phyloP scores from a whole-genome alignment of 30 jellyfish, hydroid and myxozoan species.

The Clytia hemisphaerica region DNA sequence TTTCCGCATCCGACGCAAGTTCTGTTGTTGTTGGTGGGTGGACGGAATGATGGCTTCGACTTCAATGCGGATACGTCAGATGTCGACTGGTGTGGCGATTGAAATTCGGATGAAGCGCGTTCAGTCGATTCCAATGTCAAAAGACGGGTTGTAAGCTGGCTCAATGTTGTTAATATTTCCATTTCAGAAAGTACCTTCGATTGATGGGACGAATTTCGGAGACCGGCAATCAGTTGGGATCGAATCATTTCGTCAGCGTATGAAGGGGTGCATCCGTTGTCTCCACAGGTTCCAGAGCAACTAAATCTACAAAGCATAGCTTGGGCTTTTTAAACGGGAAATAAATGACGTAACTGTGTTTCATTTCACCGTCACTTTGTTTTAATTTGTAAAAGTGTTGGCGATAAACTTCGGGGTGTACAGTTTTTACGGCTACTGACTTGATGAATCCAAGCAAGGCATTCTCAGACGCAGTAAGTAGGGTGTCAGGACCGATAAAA shows the following conservation, averaged over 20 bases:
- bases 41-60: neutral
- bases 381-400: neutral
- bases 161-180: neutral
- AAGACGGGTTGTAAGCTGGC: conserved; percentile 8
- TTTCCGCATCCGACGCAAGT: neutral
- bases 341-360: neutral
- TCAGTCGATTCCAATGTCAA: neutral
- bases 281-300: neutral
- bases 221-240: conserved; percentile 13
- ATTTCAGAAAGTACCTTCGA: conserved; percentile 12
- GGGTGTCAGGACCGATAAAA: conserved; percentile 13
- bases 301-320: no score
- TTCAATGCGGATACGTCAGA: neutral
- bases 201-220: conserved; percentile 13
- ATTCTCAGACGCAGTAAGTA: neutral
- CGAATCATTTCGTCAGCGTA: conserved; percentile 17
- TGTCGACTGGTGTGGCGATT: neutral
- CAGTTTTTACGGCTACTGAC: conserved; percentile 14
- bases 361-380: conserved; percentile 29
- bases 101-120: conserved; percentile 5
- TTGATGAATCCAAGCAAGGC: conserved; percentile 3
- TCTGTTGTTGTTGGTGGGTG: neutral
- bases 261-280: neutral
- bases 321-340: neutral
- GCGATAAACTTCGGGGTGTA: conserved; percentile 6